Conservation (phyloP, 2,888 invertebrate species). For the Falcaria lacertinaria region DNA sequence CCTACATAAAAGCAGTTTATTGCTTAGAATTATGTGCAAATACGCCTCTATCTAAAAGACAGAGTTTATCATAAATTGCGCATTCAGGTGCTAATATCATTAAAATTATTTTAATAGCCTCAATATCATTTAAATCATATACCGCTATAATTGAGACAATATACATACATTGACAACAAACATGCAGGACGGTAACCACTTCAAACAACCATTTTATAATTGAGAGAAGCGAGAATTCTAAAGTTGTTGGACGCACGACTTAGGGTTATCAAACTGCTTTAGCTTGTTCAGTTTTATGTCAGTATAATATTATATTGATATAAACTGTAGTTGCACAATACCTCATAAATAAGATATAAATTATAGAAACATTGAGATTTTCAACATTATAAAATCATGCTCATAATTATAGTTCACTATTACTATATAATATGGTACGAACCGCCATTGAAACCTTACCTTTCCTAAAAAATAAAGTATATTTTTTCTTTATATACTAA, state of each 20-base stretch:
- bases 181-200: slow-evolving; percentile 41
- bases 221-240: slow-evolving; percentile 19
- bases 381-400: not conserved
- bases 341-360: not conserved
- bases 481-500: no score
- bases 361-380: not conserved
- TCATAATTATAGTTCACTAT: not conserved
- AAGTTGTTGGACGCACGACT: not conserved
- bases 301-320: no score
- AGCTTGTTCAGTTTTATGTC: not conserved
- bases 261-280: not conserved
- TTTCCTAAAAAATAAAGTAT: no score
- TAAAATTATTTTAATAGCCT: not conserved
- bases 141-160: no score
- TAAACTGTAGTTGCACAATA: not conserved
- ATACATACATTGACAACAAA: slow-evolving; percentile 9
- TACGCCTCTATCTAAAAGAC: no score
- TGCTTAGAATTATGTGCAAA: no score
- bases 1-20: no score
- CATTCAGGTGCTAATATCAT: not conserved
- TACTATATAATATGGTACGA: no score
- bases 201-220: slow-evolving; percentile 38
- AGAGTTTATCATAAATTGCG: no score
- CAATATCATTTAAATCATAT: no score
- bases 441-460: no score